Evolutionary conservation across 2,888 invertebrate genomes (phyloP).

Genomic region (Odiellus spinosus): DNA sequence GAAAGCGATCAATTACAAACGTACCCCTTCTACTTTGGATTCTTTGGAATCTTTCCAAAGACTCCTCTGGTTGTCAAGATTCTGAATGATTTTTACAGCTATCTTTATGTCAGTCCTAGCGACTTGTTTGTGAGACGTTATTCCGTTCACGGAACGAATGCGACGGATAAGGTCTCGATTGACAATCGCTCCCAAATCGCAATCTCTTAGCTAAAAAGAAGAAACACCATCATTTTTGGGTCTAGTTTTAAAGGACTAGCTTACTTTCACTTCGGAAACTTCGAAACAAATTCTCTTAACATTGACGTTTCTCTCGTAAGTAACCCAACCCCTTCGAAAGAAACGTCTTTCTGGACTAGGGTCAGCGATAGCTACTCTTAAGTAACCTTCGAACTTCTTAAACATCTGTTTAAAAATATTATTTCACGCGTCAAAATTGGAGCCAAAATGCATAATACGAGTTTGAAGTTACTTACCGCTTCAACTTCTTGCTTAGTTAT

Average conservation of each 20-base stretch:
- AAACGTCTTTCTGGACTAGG: slow-evolving; percentile 90
- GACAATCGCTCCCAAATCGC: slow-evolving; percentile 85
- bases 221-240: neutral
- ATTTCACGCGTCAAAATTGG: neutral
- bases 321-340: slow-evolving; percentile 96
- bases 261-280: neutral
- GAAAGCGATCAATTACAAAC: neutral
- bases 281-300: slow-evolving; percentile 90
- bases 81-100: slow-evolving; percentile 76
- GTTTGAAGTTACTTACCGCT: slow-evolving; percentile 45
- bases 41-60: slow-evolving; percentile 46
- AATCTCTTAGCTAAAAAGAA: slow-evolving; percentile 61
- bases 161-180: slow-evolving; percentile 90
- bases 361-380: slow-evolving; percentile 90
- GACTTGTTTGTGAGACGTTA: slow-evolving; percentile 73
- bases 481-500: slow-evolving; percentile 95
- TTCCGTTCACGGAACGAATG: slow-evolving; percentile 76
- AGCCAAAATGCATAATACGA: neutral
- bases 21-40: no score
- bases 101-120: slow-evolving; percentile 80
- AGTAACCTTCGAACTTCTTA: slow-evolving; percentile 77
- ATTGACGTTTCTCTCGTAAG: slow-evolving; percentile 87
- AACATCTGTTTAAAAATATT: slow-evolving; percentile 46
- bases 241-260: neutral
- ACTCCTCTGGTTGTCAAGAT: slow-evolving; percentile 65